Conservation (phyloP, 2,113 vertebrate genomes). For the Nycticebus coucang region DNA sequence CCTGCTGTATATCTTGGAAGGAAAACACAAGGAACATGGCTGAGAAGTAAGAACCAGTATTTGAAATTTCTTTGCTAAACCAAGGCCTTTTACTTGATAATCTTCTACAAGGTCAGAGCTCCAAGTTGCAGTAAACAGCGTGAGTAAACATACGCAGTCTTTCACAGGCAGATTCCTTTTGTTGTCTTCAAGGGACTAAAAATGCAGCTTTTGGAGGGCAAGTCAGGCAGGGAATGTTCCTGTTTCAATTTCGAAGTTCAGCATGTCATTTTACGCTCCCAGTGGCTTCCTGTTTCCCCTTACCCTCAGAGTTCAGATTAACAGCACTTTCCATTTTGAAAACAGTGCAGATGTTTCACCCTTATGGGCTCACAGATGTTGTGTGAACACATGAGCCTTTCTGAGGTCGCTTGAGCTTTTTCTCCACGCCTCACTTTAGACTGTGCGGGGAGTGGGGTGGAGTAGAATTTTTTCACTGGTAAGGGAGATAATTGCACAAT, state of each 20-base stretch:
- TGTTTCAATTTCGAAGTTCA: conserved; percentile 50
- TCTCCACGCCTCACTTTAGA: neutral
- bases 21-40: neutral
- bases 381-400: neutral
- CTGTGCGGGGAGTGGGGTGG: neutral
- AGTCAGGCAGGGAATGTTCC: conserved; percentile 9
- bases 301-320: conserved; percentile 43
- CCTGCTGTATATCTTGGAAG: neutral
- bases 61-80: neutral
- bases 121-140: neutral
- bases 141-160: neutral
- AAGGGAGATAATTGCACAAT: neutral
- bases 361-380: neutral
- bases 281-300: conserved; percentile 39
- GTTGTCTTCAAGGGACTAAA: conserved; percentile 18
- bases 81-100: neutral
- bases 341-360: neutral
- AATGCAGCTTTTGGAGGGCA: conserved; percentile 29
- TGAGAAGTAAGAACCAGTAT: neutral
- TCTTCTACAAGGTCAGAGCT: neutral
- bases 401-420: neutral
- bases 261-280: conserved; percentile 31
- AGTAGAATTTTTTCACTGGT: neutral
- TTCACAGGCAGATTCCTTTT: conserved; percentile 34
- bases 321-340: conserved; percentile 24